phyloP scores from a whole-genome alignment of 2,888 invertebrate genomes.

The Scrobipalpa atriplicella region DNA sequence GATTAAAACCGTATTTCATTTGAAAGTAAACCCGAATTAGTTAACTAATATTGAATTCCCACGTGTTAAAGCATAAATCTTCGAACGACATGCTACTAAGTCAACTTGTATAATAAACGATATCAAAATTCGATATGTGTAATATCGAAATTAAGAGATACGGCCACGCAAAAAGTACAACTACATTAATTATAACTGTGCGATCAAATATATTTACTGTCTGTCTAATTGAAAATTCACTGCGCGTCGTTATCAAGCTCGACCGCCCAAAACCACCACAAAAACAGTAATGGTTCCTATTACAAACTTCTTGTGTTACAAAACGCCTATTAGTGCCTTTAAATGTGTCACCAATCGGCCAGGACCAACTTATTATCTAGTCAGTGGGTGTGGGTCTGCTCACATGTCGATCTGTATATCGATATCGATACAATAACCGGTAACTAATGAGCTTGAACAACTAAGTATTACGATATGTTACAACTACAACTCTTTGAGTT shows the following conservation, averaged over 20 bases:
- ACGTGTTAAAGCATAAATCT: conserved; percentile 12
- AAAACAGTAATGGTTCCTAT: background rate
- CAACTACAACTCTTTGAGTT: conserved; percentile 4
- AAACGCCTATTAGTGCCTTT: conserved; percentile 25
- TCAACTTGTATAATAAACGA: background rate
- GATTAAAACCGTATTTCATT: conserved; percentile 12
- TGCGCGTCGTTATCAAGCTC: background rate
- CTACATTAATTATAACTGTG: background rate
- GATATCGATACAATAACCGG: conserved; percentile 19
- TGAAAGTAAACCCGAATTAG: conserved; percentile 18
- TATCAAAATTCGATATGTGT: background rate
- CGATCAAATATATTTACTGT: background rate
- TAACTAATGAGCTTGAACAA: conserved; percentile 15
- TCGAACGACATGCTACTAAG: background rate
- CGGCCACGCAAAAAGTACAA: background rate
- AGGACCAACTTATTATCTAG: conserved; percentile 27
- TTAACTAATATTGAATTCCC: conserved; percentile 15
- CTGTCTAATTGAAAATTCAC: background rate
- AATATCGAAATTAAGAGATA: conserved; percentile 30
- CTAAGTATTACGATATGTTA: conserved; percentile 11
- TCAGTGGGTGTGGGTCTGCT: conserved; percentile 29
- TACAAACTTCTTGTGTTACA: conserved; percentile 15
- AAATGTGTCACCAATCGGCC: conserved; percentile 32
- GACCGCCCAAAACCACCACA: background rate
- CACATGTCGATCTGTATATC: background rate